These are phyloP conservation scores for Lerista edwardsae DNA, from an alignment of 2,797 vertebrate genomes.

Conservation along the genomic window DNA sequence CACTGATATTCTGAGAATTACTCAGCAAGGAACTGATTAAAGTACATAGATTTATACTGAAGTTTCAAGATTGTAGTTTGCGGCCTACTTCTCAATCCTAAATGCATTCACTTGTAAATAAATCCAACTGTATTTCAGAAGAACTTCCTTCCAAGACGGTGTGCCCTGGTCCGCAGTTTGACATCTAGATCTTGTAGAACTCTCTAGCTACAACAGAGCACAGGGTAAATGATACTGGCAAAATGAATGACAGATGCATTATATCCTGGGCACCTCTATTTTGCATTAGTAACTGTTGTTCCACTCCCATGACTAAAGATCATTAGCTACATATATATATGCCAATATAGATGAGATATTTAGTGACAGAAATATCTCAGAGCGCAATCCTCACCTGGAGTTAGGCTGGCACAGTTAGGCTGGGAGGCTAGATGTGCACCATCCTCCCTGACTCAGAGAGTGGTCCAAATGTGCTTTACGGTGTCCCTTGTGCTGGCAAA, in stretches of 20 bases:
- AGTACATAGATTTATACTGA: conserved; percentile 28
- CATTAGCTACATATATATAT: background rate
- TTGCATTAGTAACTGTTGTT: background rate
- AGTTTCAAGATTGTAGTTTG: conserved; percentile 14
- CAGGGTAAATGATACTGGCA: too few relatives aligned
- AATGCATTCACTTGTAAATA: background rate
- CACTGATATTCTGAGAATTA: background rate
- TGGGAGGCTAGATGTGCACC: too few relatives aligned
- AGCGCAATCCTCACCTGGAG: too few relatives aligned
- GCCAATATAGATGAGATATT: background rate
- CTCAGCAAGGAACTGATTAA: conserved; percentile 25
- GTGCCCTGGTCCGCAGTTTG: background rate
- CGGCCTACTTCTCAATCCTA: conserved; percentile 2
- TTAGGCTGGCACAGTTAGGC: too few relatives aligned
- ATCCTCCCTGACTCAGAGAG: too few relatives aligned
- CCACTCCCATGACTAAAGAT: background rate
- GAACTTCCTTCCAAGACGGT: background rate
- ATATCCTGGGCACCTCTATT: background rate
- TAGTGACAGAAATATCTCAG: too few relatives aligned
- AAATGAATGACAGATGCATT: background rate
- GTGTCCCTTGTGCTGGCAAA: too few relatives aligned
- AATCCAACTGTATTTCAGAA: background rate
- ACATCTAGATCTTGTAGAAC: background rate
- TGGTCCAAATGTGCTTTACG: too few relatives aligned
- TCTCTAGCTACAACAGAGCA: background rate